phyloP scores from a whole-genome alignment of 2,888 invertebrate species.

The Sarcophaga caerulescens region DNA sequence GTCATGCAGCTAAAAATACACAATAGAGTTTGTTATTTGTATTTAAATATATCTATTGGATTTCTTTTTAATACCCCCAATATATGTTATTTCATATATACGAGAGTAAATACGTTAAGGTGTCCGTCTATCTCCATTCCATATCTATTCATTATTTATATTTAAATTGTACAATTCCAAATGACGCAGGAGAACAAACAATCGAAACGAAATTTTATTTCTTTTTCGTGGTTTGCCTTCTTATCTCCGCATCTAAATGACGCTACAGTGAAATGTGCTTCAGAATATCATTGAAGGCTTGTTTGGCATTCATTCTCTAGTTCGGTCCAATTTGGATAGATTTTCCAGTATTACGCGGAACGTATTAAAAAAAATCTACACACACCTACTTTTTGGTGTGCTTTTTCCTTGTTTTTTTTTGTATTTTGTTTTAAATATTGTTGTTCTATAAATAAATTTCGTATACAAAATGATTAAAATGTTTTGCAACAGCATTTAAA shows the following conservation, averaged over 20 bases:
- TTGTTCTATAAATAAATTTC: constrained; percentile 12
- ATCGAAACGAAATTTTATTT: constrained; percentile 34
- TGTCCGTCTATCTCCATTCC: not conserved
- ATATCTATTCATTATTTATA: not conserved
- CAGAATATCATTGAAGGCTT: not conserved
- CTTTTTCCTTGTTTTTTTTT: not conserved
- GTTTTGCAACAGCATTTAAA: not conserved
- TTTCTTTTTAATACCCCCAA: not conserved
- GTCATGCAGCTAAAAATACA: no score
- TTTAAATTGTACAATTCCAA: constrained; percentile 14
- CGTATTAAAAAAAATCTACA: not conserved
- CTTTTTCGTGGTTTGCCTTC: not conserved
- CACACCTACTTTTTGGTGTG: constrained; percentile 30
- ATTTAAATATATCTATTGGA: no score
- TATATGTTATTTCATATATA: not conserved
- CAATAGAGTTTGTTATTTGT: no score
- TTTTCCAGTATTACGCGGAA: not conserved
- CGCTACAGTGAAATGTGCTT: not conserved
- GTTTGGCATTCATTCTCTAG: not conserved
- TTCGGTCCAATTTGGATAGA: not conserved
- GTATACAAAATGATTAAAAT: constrained; percentile 1
- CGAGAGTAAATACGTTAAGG: not conserved
- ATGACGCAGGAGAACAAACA: constrained; percentile 52
- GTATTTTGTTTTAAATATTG: not conserved
- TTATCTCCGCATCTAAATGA: constrained; percentile 9